Percentiles rank a stretch among this genome's conserved stretches.
Conservation (phyloP, 2,113 vertebrate genomes). For the Pantherophis guttatus region DNA sequence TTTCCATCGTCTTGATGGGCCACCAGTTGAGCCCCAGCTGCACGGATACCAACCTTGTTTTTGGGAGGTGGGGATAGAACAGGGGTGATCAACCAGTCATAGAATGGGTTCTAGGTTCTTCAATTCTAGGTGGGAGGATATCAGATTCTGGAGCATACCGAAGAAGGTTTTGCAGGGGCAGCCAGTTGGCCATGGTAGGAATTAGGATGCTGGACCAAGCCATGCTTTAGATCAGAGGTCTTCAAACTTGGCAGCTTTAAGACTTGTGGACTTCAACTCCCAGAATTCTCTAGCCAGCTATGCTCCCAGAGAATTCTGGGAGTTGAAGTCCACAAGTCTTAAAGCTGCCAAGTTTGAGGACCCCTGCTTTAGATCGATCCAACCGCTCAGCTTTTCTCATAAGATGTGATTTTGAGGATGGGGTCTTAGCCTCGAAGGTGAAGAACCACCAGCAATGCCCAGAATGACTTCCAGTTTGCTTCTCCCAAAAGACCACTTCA, state of each 20-base stretch:
- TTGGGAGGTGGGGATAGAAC: neutral
- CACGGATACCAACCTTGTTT: neutral
- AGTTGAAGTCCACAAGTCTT: too few species aligned
- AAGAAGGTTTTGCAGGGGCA: neutral
- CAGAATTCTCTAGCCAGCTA: too few species aligned
- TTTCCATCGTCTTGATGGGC: neutral
- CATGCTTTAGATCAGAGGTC: neutral
- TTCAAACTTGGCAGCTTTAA: too few species aligned
- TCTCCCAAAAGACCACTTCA: conserved; percentile 41
- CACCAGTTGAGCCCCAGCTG: neutral
- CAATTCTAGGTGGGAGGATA: neutral
- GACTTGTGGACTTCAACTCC: too few species aligned
- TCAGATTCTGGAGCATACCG: neutral
- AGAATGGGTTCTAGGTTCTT: neutral
- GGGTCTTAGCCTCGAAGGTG: neutral
- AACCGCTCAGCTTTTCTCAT: neutral
- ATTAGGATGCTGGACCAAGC: neutral
- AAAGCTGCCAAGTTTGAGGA: too few species aligned
- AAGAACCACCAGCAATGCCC: neutral
- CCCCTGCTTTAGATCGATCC: neutral
- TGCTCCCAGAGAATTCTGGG: too few species aligned
- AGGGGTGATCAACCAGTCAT: too few species aligned
- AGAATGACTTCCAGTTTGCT: neutral
- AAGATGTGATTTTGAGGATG: neutral
- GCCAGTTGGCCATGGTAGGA: neutral